Evolutionary conservation across 1,140 invertebrate genomes (phyloP), one percentile per base, ranked within the genome.

Genomic region (Aphaenogaster floridana): DNA sequence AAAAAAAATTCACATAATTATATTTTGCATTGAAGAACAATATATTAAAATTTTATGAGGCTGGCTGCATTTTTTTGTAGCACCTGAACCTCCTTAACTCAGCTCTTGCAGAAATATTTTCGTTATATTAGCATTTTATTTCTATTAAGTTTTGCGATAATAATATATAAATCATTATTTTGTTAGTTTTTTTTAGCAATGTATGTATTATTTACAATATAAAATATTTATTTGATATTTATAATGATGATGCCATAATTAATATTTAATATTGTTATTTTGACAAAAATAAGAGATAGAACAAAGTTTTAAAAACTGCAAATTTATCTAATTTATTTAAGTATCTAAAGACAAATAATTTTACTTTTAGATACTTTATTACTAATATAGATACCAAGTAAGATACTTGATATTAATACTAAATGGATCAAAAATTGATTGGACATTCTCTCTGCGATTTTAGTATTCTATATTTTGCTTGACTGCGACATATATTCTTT

Each of bases 401-500:
- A 54, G 3, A 36, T 39, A 54, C 15, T 36, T 17, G 1, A 72
- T n/a, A 52, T 72, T 6, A 39, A 68, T 68, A 11, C 4, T 7
- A 72, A 72, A 52, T 36, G 13, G 48, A 28, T 48, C 6, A 76
- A 76, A 39, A 21, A 42, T 72, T 34, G 15, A 34, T 39, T 76
- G 9, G 1, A 28, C 1, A 17, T 57, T 57, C 6, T n/a, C 34
- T 42, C 9, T 48, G 11, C 28, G 13, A 34, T 21, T 57, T 54
- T 57, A 54, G 39, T n/a, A 28, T 61, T 77, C 2, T n/a, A 45
- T 36, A 78, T 78, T 61, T 78, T 63, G 17, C 7, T 72, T 45
- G 36, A 61, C 15, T 42, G 39, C 6, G 9, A 78, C 21, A 78
- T 0, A 34, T 63, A 1, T 34, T 17, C 5, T 63, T 78, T 63